Base-by-base conservation (phyloP, 2,888 invertebrate genomes). In the Tenthredo mesomela region DNA sequence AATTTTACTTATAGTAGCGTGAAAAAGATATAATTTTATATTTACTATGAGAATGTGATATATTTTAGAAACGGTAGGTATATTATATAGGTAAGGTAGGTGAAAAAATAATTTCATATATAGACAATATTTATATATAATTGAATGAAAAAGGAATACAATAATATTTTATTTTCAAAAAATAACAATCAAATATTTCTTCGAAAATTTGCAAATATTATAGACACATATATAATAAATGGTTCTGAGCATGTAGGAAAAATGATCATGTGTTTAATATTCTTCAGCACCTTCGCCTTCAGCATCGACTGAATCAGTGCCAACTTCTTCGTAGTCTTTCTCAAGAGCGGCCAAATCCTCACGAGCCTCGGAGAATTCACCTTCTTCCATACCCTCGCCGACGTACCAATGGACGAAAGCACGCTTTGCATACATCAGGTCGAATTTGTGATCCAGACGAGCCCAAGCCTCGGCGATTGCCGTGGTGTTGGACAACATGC, bases 341-440 rank as follows among this genome's bases (percentile, higher is more conserved):
- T 96, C 96, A 1, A 96, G 93, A 37, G 96, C 95, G 84, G 95
- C 96, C 87, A 97, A 94, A 93, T 97, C 97, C 91, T 97, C 97
- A 47, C 97, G 94, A 29, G 97, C 97, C 92, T 97, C 97, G 9
- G 96, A 95, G 93, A 97, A 97, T 93, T 97, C 97, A 0, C 97
- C 97, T 92, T 97, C 97, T 91, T 97, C 96, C 97, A 97, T 97
- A 84, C 97, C 97, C 92, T 97, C 96, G 70, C 96, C 96, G 70
- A 96, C 96, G 93, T 96, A 97, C 97, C 97, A 96, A 90, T 96
- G 96, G 65, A 96, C 96, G 90, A 96, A 96, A 75, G 96, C 96
- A 78, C 96, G 92, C 92, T 96, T 96, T 86, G 95, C 95, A 91
- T 96, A 96, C 95, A 96, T 96, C 87, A 96, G 93, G 89, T 96